Evolutionary conservation across 2,113 vertebrate genomes (phyloP).

Genomic region (Mobula birostris): DNA sequence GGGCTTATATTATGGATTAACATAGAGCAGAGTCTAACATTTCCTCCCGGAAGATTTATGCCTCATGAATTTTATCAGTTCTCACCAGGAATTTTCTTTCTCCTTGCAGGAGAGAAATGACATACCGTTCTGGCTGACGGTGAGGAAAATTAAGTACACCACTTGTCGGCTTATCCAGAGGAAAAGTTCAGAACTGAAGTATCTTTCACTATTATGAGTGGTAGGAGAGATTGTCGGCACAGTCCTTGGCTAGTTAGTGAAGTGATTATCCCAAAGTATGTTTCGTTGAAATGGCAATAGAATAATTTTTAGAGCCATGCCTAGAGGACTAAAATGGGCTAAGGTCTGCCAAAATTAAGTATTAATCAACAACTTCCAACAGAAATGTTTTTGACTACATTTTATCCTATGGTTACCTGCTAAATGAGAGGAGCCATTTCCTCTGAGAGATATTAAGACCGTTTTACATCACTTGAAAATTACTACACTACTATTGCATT

Average conservation of each 20-base stretch:
- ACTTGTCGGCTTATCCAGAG: neutral
- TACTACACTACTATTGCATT: neutral
- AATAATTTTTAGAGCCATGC: neutral
- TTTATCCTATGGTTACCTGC: neutral
- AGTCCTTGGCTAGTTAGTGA: neutral
- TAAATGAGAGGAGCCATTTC: neutral
- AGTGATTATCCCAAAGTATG: neutral
- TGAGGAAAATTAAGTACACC: constrained; percentile 11
- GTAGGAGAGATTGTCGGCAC: neutral
- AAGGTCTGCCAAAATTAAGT: neutral
- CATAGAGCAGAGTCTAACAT: neutral
- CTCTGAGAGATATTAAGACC: neutral
- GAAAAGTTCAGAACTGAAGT: neutral
- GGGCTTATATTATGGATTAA: neutral
- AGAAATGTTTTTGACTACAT: neutral
- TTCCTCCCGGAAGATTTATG: neutral
- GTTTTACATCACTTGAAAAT: neutral
- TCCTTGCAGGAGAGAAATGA: neutral
- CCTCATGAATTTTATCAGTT: constrained; percentile 18
- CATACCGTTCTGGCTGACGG: neutral
- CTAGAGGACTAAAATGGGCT: neutral
- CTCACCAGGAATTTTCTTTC: neutral
- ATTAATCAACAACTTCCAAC: neutral
- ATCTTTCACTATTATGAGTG: constrained; percentile 5
- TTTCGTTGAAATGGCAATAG: neutral